Base-by-base conservation (phyloP, 2,888 invertebrate species). In the Dolichopus griseipennis region DNA sequence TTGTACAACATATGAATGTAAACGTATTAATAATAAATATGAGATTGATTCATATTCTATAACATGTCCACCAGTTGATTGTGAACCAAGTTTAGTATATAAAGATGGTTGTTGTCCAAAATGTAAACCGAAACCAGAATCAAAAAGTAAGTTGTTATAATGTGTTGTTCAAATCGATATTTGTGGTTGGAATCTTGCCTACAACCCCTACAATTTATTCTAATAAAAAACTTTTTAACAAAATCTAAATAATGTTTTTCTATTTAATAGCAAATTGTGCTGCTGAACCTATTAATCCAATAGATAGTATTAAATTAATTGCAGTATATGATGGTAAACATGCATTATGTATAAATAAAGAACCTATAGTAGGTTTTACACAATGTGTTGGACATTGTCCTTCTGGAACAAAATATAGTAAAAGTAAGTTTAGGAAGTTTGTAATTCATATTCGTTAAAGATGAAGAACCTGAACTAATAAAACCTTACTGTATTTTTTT, bases 321-420 rank as follows among this genome's bases (percentile, higher is more conserved):
- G 82, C 83, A 69, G 75, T 83, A 9, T 73, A 73, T 7, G 75
- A 83, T 61, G 77, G 77, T 0, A 72, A 74, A 15, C 87, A 87
- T 78, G 91, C 0, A 72, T 81, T 52, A 1, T 93, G 92, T 78
- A 79, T 81, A 70, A 93, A 92, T 80, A 77, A 80, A 33, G 75
- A 83, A 67, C 83, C 86, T 0, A 81, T 92, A 21, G 72, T 73
- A 6, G 86, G 85, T 7, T 85, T 92, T 75, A 86, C 85, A 10
- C 88, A 91, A 78, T 93, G 92, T 74, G 83, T 84, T 66, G 92
- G 92, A 1, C 76, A 82, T 18, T 92, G 92, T 74, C 82, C 85
- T 71, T 91, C 92, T 0, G 86, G 87, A 21, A 88, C 90, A 0
- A 78, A 84, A n/a, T 91, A 86, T 72, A 88, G 89, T 75, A 79